Conservation (phyloP, 2,113 vertebrate species). For the Scytalopus superciliaris region DNA sequence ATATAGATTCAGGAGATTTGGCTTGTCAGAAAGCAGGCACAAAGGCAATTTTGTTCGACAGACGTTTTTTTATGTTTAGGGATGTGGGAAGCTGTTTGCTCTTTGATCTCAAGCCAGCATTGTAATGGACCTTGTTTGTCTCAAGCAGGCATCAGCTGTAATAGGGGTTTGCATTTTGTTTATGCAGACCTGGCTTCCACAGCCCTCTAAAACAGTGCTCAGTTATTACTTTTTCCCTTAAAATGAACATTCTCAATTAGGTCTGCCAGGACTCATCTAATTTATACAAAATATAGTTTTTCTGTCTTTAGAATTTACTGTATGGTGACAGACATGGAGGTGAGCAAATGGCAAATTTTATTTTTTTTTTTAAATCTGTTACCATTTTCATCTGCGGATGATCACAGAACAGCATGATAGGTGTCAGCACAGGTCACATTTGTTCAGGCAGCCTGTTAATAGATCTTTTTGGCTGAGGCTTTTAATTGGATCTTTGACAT, state of each 20-base stretch:
- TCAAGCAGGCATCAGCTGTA: conserved; percentile 8
- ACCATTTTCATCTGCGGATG: background rate
- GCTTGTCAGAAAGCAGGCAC: background rate
- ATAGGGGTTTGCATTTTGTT: conserved; percentile 29
- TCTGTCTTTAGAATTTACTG: background rate
- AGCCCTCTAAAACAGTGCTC: background rate
- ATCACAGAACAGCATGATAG: background rate
- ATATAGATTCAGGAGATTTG: background rate
- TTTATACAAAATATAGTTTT: conserved; percentile 15
- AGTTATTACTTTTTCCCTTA: conserved; percentile 26
- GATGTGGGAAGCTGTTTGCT: background rate
- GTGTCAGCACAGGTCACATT: background rate
- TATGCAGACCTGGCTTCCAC: conserved; percentile 12
- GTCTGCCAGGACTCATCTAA: background rate
- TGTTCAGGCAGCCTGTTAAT: conserved; percentile 5
- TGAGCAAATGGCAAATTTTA: background rate
- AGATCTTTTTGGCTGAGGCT: background rate
- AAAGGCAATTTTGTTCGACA: background rate
- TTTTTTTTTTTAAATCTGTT: background rate
- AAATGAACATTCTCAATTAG: conserved; percentile 21
- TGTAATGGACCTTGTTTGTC: conserved; percentile 38
- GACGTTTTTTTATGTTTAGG: background rate
- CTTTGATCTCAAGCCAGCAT: conserved; percentile 31
- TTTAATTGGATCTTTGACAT: conserved; percentile 7
- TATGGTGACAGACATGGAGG: conserved; percentile 11